Percentiles rank a stretch among this genome's conserved stretches.
phyloP scores from a whole-genome alignment of 2,113 vertebrate species.

The Caracal caracal region DNA sequence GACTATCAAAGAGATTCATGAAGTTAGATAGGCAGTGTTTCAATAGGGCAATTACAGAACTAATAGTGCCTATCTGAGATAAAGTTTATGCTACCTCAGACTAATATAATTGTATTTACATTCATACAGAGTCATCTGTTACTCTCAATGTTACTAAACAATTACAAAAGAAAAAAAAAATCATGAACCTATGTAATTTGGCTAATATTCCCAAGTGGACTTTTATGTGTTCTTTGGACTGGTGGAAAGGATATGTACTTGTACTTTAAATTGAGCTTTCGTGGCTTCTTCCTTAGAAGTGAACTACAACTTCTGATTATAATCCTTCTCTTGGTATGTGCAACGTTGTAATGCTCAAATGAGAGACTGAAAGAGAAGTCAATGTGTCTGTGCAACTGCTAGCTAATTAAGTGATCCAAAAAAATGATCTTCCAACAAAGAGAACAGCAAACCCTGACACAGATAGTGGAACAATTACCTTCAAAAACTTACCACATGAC shows the following conservation, averaged over 20 bases:
- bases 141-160: neutral
- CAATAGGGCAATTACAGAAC: neutral
- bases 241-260: neutral
- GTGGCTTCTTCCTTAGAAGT: neutral
- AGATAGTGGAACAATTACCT: neutral
- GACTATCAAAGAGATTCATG: neutral
- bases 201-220: neutral
- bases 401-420: neutral
- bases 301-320: neutral
- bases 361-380: neutral
- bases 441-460: neutral
- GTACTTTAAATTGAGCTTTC: neutral
- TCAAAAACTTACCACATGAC: neutral
- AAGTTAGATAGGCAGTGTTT: neutral
- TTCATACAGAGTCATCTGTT: neutral
- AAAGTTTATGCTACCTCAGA: neutral
- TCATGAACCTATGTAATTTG: neutral
- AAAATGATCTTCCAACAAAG: neutral
- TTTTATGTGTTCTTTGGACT: neutral
- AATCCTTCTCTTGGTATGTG: neutral
- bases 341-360: neutral
- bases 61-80: neutral
- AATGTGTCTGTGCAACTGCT: neutral
- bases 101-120: neutral
- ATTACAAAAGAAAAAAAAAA: neutral